A percentile compares a stretch with the other conserved stretches of the same genome.
These are phyloP conservation scores for Tiliacea citrago DNA, from an alignment of 2,888 invertebrate species.

Conservation along the genomic window DNA sequence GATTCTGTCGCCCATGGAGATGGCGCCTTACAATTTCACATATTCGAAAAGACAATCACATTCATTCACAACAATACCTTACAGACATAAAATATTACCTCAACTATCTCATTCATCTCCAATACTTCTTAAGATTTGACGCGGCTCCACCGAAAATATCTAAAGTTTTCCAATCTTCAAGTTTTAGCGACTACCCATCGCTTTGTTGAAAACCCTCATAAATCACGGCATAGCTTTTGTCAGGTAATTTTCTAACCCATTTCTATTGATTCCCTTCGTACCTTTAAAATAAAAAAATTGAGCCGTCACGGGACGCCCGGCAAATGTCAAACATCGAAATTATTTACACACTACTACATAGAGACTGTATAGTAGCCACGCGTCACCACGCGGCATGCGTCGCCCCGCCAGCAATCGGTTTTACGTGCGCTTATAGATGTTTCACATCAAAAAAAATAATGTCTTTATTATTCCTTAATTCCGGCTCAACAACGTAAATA, in stretches of 20 bases:
- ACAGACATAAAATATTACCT: neutral
- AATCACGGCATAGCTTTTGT: conserved; percentile 45
- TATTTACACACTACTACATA: no score
- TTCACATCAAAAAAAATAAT: no score
- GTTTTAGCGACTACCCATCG: conserved; percentile 38
- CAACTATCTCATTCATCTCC: conserved; percentile 28
- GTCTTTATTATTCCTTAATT: no score
- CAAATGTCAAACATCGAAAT: no score
- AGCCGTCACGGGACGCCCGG: no score
- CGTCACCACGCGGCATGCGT: no score
- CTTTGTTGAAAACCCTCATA: conserved; percentile 41
- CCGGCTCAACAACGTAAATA: no score
- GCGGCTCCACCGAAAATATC: conserved; percentile 36
- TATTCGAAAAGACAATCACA: neutral
- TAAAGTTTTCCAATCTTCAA: conserved; percentile 60
- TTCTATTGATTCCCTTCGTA: neutral
- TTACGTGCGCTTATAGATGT: no score
- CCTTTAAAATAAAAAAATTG: no score
- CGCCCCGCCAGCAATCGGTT: no score
- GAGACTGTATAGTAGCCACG: no score
- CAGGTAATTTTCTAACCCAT: conserved; percentile 40
- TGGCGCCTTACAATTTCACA: neutral
- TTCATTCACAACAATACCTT: neutral
- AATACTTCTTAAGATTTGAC: conserved; percentile 40
- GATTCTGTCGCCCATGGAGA: no score